phyloP scores from a whole-genome alignment of 2,113 vertebrate species.

The Mola mola region DNA sequence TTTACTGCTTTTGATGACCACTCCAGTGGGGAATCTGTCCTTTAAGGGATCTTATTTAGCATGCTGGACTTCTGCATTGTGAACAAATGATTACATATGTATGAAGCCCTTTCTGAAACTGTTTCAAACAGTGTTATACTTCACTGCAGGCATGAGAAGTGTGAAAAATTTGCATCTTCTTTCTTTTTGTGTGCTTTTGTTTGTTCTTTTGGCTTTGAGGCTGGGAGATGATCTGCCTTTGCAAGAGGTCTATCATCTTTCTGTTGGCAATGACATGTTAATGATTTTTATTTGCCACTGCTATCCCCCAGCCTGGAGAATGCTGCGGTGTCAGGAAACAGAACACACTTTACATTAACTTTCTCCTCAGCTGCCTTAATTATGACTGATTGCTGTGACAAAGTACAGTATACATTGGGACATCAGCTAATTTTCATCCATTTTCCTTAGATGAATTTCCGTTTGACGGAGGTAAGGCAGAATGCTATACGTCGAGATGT shows the following conservation, averaged over 20 bases:
- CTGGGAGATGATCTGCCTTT: not conserved
- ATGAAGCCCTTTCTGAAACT: conserved; percentile 21
- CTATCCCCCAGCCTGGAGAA: no score
- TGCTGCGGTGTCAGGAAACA: no score
- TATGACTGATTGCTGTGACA: not conserved
- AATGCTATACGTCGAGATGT: conserved; percentile 8
- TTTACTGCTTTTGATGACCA: conserved; percentile 2
- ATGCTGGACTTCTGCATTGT: conserved; percentile 12
- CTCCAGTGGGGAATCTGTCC: no score
- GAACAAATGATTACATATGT: not conserved
- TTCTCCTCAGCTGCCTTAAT: conserved; percentile 6
- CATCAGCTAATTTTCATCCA: conserved; percentile 39
- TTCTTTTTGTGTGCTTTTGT: not conserved
- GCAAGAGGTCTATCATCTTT: not conserved
- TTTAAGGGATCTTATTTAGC: conserved; percentile 3
- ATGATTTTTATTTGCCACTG: conserved; percentile 13
- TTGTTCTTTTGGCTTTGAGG: not conserved
- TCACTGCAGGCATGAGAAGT: conserved; percentile 29
- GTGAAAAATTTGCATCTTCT: conserved; percentile 3
- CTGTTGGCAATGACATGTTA: conserved; percentile 7
- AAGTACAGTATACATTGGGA: not conserved
- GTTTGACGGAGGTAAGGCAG: conserved; percentile 71
- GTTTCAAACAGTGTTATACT: conserved; percentile 21
- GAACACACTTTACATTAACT: no score
- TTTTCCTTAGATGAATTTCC: conserved; percentile 50